Percentiles rank a stretch among this genome's conserved stretches.
phyloP scores from a whole-genome alignment of 2,113 vertebrate species.

The Empidonax traillii region DNA sequence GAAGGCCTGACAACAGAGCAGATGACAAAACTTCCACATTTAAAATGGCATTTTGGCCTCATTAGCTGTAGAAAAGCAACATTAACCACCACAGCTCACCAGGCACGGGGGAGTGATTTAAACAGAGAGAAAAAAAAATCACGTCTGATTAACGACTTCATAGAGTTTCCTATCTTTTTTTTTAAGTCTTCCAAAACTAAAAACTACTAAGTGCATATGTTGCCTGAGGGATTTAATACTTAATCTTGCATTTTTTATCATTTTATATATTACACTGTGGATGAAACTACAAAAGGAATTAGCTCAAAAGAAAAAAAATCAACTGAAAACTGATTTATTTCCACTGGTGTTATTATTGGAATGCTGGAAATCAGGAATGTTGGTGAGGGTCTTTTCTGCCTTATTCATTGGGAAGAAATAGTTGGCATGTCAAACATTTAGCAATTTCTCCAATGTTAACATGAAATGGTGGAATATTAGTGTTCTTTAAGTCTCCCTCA shows the following conservation, averaged over 20 bases:
- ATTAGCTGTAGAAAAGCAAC: conserved; percentile 14
- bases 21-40: background rate
- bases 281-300: background rate
- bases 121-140: background rate
- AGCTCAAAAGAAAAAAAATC: background rate
- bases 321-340: background rate
- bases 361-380: background rate
- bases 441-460: background rate
- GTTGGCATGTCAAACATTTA: background rate
- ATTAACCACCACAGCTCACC: background rate
- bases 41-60: conserved; percentile 6
- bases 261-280: background rate
- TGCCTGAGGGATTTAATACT: background rate
- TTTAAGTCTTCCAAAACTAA: background rate
- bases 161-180: background rate
- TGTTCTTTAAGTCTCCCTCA: accelerated
- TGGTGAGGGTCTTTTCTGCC: background rate
- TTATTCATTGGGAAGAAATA: background rate
- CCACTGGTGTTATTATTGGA: background rate
- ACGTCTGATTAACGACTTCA: background rate
- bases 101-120: background rate
- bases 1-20: background rate
- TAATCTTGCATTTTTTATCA: background rate
- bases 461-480: background rate
- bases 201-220: background rate